Evolutionary conservation across 2,797 vertebrate species (phyloP), one percentile per base, ranked within the genome.

Genomic region (Sebastes vulpes): DNA sequence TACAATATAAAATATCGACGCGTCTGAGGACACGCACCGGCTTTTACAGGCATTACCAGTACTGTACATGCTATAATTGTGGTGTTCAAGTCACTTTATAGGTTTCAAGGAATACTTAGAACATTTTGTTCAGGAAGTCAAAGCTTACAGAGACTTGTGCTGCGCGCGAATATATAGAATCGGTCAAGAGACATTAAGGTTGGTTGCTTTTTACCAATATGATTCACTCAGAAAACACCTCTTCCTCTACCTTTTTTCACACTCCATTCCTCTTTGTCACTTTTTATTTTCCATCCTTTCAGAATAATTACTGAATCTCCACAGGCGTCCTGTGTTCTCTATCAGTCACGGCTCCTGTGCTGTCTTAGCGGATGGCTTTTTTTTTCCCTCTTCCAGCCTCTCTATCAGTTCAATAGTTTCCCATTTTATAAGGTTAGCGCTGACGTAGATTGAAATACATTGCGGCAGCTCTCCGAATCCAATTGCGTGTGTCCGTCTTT

Each of bases 371-470:
- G 50, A 68, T 54, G 42, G 3, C 6, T 25, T 69, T 52, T 50
- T 68, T 75, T 65, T 11, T 5, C 7, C 18, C 31, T 29, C 11
- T 7, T 3, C 65, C 66, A 25, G 53, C 72, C 68, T 73, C 73
- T 83, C 79, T 76, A 71, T 89, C 77, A 83, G 72, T 83, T 91
- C 77, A 67, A 63, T 84, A 75, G 82, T 92, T 90, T 88, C 65
- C 67, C 67, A 68, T 88, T 91, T 90, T 89, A 77, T 85, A 85
- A 83, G 78, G 81, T 88, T 90, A 82, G 35, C 31, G 4, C 61
- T 42, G 68, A 89, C 75, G 23, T 67, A 85, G 79, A 85, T 77
- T 90, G 71, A 94, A 93, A 95, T 81, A 57, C 79, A 83, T 77
- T 85, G 59, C 78, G n/a, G 66, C 52, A 11, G 60, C 88, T 87